Conservation (phyloP, 2,113 vertebrate species). For the Cyprinodon brontotheroides region DNA sequence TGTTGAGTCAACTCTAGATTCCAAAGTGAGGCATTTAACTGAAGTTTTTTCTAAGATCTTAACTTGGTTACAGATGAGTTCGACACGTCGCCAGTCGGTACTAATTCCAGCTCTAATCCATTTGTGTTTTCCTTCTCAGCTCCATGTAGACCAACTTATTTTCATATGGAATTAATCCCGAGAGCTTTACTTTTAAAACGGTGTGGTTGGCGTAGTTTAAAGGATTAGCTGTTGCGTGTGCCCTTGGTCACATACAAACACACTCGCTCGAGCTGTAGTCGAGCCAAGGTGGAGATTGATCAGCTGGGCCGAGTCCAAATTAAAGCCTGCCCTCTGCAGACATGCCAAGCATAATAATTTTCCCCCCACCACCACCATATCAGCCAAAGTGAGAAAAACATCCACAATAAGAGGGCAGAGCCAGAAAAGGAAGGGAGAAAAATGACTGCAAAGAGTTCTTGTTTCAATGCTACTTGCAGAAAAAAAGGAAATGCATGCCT, state of each 20-base stretch:
- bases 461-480: conserved; percentile 44
- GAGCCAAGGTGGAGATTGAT: conserved; percentile 72
- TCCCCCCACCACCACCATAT: conserved; percentile 33
- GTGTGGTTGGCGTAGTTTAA: conserved; percentile 63
- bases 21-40: background rate
- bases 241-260: conserved; percentile 20
- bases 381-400: background rate
- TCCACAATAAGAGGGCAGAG: background rate
- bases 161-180: conserved; percentile 52
- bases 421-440: conserved; percentile 11
- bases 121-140: conserved; percentile 30
- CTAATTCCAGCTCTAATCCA: conserved; percentile 45
- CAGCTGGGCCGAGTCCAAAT: conserved; percentile 65
- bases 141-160: conserved; percentile 39
- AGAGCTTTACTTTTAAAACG: conserved; percentile 41
- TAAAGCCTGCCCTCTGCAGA: conserved; percentile 54
- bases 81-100: conserved; percentile 20
- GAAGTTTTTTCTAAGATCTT: conserved; percentile 7
- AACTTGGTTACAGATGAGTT: conserved; percentile 1
- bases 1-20: background rate
- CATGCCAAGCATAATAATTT: conserved; percentile 69
- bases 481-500: conserved; percentile 34
- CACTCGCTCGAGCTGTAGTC: conserved; percentile 38
- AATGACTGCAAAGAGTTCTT: conserved; percentile 35
- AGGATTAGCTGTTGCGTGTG: conserved; percentile 46